Conservation (phyloP, 2,888 invertebrate genomes). For the Blera fallax region DNA sequence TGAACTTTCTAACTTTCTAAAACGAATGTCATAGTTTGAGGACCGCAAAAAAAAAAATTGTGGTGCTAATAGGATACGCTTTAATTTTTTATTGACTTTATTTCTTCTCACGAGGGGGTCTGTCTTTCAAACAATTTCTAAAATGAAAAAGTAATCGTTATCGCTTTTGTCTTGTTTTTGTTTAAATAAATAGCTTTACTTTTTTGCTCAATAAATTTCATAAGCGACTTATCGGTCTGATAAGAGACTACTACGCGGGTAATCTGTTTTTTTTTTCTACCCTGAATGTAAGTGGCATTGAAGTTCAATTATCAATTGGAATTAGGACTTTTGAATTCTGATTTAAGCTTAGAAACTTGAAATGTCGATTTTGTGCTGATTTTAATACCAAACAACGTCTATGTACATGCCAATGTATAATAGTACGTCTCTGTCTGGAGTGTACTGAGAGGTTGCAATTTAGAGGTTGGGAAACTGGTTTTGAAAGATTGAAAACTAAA, state of each 20-base stretch:
- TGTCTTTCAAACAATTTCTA: too few species aligned
- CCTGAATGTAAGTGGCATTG: conserved; percentile 24
- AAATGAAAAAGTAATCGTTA: too few species aligned
- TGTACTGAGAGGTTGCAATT: not conserved
- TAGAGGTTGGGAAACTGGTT: not conserved
- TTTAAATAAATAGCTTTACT: not conserved
- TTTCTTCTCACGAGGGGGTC: too few species aligned
- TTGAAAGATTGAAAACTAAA: not conserved
- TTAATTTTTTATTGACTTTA: too few species aligned
- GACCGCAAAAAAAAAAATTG: too few species aligned
- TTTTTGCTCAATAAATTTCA: not conserved
- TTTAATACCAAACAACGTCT: not conserved
- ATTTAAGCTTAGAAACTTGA: conserved; percentile 14
- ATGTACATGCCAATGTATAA: not conserved
- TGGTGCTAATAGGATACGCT: too few species aligned
- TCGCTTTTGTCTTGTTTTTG: not conserved
- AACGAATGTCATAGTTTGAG: too few species aligned
- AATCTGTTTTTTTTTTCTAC: not conserved
- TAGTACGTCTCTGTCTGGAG: not conserved
- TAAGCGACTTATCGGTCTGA: not conserved
- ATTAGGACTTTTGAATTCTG: conserved; percentile 49
- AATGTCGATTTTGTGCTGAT: not conserved
- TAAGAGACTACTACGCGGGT: conserved; percentile 2
- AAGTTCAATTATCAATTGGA: conserved; percentile 43
- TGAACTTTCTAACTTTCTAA: too few species aligned